These are phyloP conservation scores for Damaliscus lunatus DNA, from an alignment of 2,113 vertebrate genomes.

Conservation along the genomic window DNA sequence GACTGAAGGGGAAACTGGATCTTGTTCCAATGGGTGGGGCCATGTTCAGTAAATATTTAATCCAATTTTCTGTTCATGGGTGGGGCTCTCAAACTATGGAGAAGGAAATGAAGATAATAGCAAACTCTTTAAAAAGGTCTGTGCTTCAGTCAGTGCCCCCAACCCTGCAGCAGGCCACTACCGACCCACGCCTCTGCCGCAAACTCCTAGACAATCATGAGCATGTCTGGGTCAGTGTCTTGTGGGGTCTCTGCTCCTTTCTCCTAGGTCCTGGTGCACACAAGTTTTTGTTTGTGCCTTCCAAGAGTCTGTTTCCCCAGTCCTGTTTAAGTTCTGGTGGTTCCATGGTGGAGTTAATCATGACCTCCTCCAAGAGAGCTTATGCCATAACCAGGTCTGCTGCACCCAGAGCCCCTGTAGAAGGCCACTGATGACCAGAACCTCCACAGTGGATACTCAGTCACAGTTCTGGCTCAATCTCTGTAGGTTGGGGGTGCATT, in stretches of 20 bases:
- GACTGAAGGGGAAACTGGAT: background rate
- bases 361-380: background rate
- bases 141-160: background rate
- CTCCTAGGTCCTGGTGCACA: background rate
- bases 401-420: background rate
- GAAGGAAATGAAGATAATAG: background rate
- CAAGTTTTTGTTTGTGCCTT: background rate
- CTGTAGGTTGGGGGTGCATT: background rate
- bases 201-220: background rate
- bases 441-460: background rate
- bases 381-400: background rate
- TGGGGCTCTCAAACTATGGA: background rate
- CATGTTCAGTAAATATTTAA: background rate
- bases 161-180: background rate
- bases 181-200: fast-evolving
- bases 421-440: background rate
- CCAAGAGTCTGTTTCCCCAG: background rate
- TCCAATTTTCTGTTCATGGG: background rate
- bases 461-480: background rate
- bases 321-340: background rate
- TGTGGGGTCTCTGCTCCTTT: background rate
- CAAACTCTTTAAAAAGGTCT: background rate
- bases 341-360: background rate
- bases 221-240: background rate
- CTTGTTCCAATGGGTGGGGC: background rate